Percentiles rank a stretch among this genome's conserved stretches.
These are phyloP conservation scores for Muntiacus muntjak DNA, from an alignment of 2,113 vertebrate genomes.

Conservation along the genomic window DNA sequence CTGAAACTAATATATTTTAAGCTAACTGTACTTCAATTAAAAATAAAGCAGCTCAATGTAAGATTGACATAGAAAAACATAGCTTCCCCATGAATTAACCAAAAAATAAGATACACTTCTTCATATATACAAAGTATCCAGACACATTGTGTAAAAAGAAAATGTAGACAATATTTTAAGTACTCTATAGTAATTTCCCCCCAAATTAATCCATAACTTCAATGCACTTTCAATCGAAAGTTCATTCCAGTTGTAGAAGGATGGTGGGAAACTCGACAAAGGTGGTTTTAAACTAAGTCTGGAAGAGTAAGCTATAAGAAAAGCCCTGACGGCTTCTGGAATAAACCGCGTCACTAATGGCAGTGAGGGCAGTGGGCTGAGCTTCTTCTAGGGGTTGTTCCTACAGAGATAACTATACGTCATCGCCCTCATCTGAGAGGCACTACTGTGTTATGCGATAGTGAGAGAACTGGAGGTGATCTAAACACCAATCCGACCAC, in stretches of 20 bases:
- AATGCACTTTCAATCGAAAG: neutral
- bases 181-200: too few relatives aligned
- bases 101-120: neutral
- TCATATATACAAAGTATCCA: accelerated
- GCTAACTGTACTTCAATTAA: neutral
- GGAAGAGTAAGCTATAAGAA: neutral
- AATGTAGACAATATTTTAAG: neutral
- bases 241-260: neutral
- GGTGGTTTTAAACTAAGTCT: neutral
- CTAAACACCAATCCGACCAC: accelerated
- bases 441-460: accelerated
- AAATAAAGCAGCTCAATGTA: neutral
- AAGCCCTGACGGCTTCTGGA: neutral
- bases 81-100: neutral
- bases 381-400: neutral
- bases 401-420: accelerated
- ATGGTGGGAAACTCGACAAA: too few relatives aligned
- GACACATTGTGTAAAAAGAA: accelerated
- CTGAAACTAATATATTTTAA: neutral
- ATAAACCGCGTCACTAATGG: neutral
- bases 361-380: accelerated
- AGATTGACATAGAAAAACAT: neutral
- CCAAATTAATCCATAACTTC: neutral
- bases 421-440: neutral
- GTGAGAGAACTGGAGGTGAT: too few relatives aligned